Conservation (phyloP, 2,797 vertebrate genomes). For the Pseudochirops corinnae region DNA sequence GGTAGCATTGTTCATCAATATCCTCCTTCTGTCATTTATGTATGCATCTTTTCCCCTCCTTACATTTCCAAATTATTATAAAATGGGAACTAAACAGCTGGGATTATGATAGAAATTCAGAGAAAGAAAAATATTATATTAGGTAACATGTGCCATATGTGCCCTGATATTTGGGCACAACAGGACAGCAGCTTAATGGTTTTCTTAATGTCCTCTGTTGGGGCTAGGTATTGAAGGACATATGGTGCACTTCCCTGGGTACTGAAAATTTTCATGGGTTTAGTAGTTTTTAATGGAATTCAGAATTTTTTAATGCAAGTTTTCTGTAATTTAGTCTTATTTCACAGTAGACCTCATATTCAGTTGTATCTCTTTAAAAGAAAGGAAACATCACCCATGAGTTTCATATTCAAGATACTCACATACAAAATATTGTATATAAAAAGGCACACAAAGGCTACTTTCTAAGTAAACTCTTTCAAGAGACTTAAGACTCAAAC, state of each 20-base stretch:
- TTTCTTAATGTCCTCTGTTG: background rate
- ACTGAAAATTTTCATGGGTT: background rate
- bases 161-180: background rate
- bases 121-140: conserved; percentile 50
- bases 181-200: background rate
- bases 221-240: conserved; percentile 31
- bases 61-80: background rate
- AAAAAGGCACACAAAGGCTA: background rate
- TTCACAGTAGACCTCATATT: background rate
- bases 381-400: background rate
- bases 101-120: conserved; percentile 53
- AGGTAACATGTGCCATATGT: background rate
- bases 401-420: background rate
- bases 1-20: background rate
- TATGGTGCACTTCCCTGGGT: background rate
- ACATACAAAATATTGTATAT: conserved; percentile 20
- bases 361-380: background rate
- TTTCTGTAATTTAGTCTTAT: background rate
- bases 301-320: conserved; percentile 15
- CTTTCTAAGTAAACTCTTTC: background rate
- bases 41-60: background rate
- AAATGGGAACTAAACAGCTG: conserved; percentile 21
- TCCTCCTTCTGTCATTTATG: background rate
- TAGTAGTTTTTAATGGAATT: conserved; percentile 26
- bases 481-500: background rate